Evolutionary conservation across 2,113 vertebrate genomes (phyloP).

Genomic region (Zonotrichia leucophrys): DNA sequence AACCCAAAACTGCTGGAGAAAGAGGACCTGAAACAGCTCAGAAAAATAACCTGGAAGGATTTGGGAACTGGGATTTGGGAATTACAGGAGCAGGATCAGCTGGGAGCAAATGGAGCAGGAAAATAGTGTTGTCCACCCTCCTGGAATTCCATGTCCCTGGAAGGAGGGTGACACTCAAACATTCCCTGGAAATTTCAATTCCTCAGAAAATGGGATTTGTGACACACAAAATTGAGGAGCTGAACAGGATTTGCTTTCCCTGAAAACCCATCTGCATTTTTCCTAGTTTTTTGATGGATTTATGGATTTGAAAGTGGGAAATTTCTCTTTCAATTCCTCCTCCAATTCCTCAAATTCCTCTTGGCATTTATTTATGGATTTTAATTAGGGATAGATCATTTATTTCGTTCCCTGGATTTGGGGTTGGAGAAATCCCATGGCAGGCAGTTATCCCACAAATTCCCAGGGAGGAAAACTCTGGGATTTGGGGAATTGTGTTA

Average conservation of each 20-base stretch:
- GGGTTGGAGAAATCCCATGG: not conserved
- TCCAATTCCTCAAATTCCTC: too few relatives aligned
- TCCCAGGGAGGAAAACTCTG: not conserved
- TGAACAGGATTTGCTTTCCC: not conserved
- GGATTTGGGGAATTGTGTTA: not conserved
- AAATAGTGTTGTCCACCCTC: too few relatives aligned
- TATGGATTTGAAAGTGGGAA: not conserved
- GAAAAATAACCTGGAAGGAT: not conserved
- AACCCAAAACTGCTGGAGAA: not conserved
- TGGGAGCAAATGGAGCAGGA: rapidly evolving
- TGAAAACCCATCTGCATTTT: rapidly evolving
- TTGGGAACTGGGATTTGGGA: not conserved
- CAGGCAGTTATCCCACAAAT: not conserved
- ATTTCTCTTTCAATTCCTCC: not conserved
- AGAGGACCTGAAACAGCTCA: not conserved
- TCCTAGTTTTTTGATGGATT: not conserved
- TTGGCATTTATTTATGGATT: not conserved
- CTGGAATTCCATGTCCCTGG: not conserved
- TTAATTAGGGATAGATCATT: not conserved
- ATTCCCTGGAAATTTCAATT: not conserved
- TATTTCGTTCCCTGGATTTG: rapidly evolving
- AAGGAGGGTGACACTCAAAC: not conserved
- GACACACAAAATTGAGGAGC: rapidly evolving
- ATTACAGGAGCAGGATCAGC: not conserved
- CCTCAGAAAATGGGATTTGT: not conserved